These are phyloP conservation scores for Toxotes jaculatrix DNA, from an alignment of 2,113 vertebrate genomes.

Conservation along the genomic window DNA sequence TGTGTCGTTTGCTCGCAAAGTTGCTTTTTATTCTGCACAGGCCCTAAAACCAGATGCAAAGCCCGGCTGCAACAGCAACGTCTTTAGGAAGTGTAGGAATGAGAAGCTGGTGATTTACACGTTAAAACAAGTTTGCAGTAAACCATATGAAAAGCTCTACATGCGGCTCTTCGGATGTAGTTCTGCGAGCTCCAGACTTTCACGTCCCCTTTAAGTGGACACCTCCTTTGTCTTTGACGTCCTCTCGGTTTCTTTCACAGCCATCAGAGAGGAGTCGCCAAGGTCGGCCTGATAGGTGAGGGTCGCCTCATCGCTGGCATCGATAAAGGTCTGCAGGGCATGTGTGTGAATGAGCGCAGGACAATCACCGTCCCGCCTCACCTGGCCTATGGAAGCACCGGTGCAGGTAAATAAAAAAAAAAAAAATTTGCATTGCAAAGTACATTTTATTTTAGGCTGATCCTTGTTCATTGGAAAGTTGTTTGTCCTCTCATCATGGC, in stretches of 20 bases:
- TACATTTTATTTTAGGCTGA: background rate
- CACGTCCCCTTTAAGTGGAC: background rate
- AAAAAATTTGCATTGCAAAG: background rate
- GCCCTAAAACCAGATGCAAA: background rate
- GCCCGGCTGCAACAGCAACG: background rate
- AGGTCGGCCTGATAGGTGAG: constrained; percentile 90
- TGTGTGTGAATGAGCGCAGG: constrained; percentile 95
- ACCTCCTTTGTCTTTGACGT: background rate
- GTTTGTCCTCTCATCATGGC: background rate
- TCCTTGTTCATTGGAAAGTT: background rate
- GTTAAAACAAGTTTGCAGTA: background rate
- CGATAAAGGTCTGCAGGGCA: constrained; percentile 94
- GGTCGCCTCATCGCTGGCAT: constrained; percentile 93
- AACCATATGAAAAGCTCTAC: background rate
- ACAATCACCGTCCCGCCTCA: constrained; percentile 94
- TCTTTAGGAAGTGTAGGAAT: background rate
- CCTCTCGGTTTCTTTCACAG: constrained; percentile 75
- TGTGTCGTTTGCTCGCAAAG: background rate
- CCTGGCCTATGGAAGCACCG: constrained; percentile 93
- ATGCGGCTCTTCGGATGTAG: background rate
- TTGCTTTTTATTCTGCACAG: background rate
- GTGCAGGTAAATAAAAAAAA: constrained; percentile 86
- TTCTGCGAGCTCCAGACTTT: too few species aligned
- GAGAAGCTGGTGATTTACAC: background rate
- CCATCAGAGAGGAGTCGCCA: constrained; percentile 87